phyloP scores from a whole-genome alignment of 2,113 vertebrate species.

The Labrus mixtus region DNA sequence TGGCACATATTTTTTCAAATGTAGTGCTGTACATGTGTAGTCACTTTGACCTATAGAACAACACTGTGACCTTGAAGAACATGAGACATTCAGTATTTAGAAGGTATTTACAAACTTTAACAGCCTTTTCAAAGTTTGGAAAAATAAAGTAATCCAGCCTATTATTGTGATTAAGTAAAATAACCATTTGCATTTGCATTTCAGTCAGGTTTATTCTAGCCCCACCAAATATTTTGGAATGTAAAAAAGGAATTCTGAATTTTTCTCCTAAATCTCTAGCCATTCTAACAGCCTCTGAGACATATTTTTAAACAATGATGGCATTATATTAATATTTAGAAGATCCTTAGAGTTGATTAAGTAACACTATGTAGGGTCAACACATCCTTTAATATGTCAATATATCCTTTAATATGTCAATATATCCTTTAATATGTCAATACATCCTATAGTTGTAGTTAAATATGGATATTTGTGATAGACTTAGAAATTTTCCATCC shows the following conservation, averaged over 20 bases:
- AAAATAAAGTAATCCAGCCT: too few relatives aligned
- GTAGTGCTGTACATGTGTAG: conserved; percentile 6
- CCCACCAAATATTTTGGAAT: neutral
- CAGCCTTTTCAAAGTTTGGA: too few relatives aligned
- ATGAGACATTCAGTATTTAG: neutral
- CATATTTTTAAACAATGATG: too few relatives aligned
- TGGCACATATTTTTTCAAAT: neutral
- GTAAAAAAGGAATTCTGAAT: neutral
- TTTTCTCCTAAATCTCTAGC: neutral
- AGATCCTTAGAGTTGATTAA: too few relatives aligned
- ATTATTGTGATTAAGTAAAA: too few relatives aligned
- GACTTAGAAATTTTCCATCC: neutral
- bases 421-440: neutral
- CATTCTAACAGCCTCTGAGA: neutral
- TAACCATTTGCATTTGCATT: neutral
- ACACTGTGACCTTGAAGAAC: too few relatives aligned
- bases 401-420: neutral
- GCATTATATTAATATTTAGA: too few relatives aligned
- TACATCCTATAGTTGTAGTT: neutral
- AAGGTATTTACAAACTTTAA: neutral
- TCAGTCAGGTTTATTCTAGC: neutral
- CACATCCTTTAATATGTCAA: neutral
- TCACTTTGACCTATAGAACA: neutral
- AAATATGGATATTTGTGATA: neutral
- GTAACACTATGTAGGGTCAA: neutral